Evolutionary conservation across 2,888 invertebrate species (phyloP), one percentile per base, ranked within the genome.

Genomic region (Gandaritis pyraliata): DNA sequence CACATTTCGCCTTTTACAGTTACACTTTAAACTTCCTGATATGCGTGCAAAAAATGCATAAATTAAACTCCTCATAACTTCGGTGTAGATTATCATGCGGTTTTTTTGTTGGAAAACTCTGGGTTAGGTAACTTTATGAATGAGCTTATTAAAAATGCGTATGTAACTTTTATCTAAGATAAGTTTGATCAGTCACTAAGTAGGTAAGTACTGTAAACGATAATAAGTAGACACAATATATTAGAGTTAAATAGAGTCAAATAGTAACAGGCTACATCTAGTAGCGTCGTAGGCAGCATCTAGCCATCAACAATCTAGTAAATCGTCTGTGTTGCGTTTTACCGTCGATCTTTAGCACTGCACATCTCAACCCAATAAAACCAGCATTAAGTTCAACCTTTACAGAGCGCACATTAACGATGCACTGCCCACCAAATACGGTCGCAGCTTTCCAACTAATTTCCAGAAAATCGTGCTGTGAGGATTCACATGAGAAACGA

Each of bases 1-100:
- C 92, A 91, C 91, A 90, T 89, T 90, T 90, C 86, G 89, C 83
- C 86, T 78, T 83, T 85, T 85, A 89, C 90, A 81, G 90, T 89
- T 91, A 87, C 85, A 81, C 77, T 80, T 23, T 79, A 77, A 77
- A 51, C 90, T 91, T 92, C 92, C 92, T 90, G 82, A 85, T 87
- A 80, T 80, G 72, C 70, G 64, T 56, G 85, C 83, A 91, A 91
- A 91, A 91, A 90, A 78, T 75, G 76, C 77, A 85, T 87, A 88
- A 89, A 91, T 90, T 86, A 84, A 86, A 86, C 86, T 86, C 86
- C 78, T 82, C 78, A 74, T 85, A 49, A 49, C 43, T 49, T 54
- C 29, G 38, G 38, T 50, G n/a, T 15, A 16, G 18, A 15, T n/a
- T 38, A 51, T 50, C n/a, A 30, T 48, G 61, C 10, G 47, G 47